phyloP scores from a whole-genome alignment of 2,888 invertebrate species.

The Coelinius sp. region DNA sequence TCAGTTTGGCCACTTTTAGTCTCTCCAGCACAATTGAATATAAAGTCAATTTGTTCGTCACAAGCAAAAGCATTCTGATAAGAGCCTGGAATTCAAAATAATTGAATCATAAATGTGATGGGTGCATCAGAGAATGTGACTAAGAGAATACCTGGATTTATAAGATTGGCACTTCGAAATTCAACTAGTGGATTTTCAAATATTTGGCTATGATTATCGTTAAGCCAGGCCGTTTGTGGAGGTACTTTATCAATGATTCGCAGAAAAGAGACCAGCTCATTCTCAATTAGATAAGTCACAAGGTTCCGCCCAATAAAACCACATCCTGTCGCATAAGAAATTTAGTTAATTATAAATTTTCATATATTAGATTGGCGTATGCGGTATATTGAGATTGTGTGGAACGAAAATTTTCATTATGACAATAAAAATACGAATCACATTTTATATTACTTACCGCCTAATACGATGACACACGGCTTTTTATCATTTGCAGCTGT shows the following conservation, averaged over 20 bases:
- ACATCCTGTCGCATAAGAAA: constrained; percentile 79
- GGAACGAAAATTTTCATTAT: neutral
- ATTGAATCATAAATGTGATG: neutral
- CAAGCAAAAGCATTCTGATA: constrained; percentile 83
- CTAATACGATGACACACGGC: constrained; percentile 64
- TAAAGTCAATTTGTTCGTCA: constrained; percentile 80
- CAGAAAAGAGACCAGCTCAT: constrained; percentile 82
- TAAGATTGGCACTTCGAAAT: constrained; percentile 93
- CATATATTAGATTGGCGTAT: too few species aligned
- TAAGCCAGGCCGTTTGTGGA: constrained; percentile 93
- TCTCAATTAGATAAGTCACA: constrained; percentile 83
- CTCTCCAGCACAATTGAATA: constrained; percentile 93
- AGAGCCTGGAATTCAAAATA: constrained; percentile 75
- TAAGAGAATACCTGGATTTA: constrained; percentile 80
- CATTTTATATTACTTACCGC: constrained; percentile 56
- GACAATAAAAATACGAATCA: constrained; percentile 15
- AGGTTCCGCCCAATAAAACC: constrained; percentile 94
- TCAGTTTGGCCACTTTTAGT: constrained; percentile 91
- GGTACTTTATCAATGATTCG: constrained; percentile 94
- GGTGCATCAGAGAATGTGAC: neutral
- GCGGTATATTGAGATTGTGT: too few species aligned
- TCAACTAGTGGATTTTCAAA: constrained; percentile 85
- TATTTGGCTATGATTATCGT: constrained; percentile 78
- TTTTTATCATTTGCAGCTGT: constrained; percentile 59
- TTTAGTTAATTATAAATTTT: neutral